Evolutionary conservation across 2,888 invertebrate species (phyloP), one percentile per base, ranked within the genome.

Genomic region (Tenthredo amoena): DNA sequence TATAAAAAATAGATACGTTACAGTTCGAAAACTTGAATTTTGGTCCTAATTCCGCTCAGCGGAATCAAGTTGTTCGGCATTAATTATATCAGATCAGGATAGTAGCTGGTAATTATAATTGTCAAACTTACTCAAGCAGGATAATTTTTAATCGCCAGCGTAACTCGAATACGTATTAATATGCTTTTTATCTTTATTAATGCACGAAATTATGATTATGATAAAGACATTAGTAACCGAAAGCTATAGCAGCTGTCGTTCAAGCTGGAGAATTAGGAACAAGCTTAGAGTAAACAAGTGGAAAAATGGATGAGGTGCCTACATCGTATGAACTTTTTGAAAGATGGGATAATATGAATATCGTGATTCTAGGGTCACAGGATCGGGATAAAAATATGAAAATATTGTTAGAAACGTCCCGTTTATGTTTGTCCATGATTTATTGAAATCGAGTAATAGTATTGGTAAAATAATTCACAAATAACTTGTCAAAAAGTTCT

Each of bases 101-200:
- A 47, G 55, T 55, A 7, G 55, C 18, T 55, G 55, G 55, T 55
- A 55, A 55, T 55, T n/a, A 6, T n/a, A 55, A 55, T 55, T 55
- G n/a, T 55, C 55, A n/a, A 55, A 55, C n/a, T n/a, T 55, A 55
- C 55, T 5, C 7, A 55, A 55, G n/a, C n/a, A n/a, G 55, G n/a
- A 55, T n/a, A 55, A 5, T 50, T 50, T 50, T 50, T 50, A 50
- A 50, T 18, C 18, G 18, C 50, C 0, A 1, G 7, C 55, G n/a
- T 55, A 55, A n/a, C 55, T n/a, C 6, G n/a, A 55, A 55, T 55
- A 55, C n/a, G n/a, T 55, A 55, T 55, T 55, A 55, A 55, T 55
- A 55, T 55, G n/a, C n/a, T n/a, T 55, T 55, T 55, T 55, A 55
- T 55, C 55, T 55, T 55, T n/a, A 55, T 55, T 55, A n/a, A 55